A percentile compares a stretch with the other conserved stretches of the same genome.
These are phyloP conservation scores for Sceliomorpha sp. DNA, from an alignment of 2,888 invertebrate genomes.

Conservation along the genomic window DNA sequence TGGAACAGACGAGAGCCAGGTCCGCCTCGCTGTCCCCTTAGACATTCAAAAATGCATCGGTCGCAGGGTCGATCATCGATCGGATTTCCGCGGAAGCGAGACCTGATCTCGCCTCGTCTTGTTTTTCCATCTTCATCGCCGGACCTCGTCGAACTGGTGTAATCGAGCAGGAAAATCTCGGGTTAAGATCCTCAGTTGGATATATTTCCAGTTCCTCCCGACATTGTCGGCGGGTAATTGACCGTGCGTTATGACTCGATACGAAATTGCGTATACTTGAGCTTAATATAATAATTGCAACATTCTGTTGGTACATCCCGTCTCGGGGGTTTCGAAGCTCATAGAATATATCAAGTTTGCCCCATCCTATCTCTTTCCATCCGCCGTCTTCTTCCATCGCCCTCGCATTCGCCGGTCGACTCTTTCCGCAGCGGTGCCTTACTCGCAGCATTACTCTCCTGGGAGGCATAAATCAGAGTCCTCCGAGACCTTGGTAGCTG, in stretches of 20 bases:
- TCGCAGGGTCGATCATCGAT: conserved; percentile 43
- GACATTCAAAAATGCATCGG: conserved; percentile 18
- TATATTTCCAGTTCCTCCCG: too few species aligned
- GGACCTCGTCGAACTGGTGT: too few species aligned
- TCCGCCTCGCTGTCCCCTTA: too few species aligned
- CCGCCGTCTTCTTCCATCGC: background rate
- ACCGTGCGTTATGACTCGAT: conserved; percentile 45
- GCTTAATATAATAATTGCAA: conserved; percentile 55
- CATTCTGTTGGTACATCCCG: conserved; percentile 39
- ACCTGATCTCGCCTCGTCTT: too few species aligned
- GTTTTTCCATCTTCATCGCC: too few species aligned
- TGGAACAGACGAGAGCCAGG: conserved; percentile 22
- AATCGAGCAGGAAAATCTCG: too few species aligned
- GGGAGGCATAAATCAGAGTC: conserved; percentile 76
- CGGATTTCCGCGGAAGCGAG: too few species aligned
- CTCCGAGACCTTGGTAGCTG: conserved; percentile 66
- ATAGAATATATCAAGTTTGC: conserved; percentile 51
- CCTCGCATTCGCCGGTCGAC: conserved; percentile 21
- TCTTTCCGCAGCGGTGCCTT: conserved; percentile 45
- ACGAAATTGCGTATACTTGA: conserved; percentile 27
- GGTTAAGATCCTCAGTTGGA: too few species aligned
- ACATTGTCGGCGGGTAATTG: too few species aligned
- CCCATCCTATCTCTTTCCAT: conserved; percentile 20
- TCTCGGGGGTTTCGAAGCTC: conserved; percentile 40
- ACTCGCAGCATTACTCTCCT: conserved; percentile 64